phyloP scores from a whole-genome alignment of 37 sponge, comb jelly and placozoan species.

The Geodia barretti region DNA sequence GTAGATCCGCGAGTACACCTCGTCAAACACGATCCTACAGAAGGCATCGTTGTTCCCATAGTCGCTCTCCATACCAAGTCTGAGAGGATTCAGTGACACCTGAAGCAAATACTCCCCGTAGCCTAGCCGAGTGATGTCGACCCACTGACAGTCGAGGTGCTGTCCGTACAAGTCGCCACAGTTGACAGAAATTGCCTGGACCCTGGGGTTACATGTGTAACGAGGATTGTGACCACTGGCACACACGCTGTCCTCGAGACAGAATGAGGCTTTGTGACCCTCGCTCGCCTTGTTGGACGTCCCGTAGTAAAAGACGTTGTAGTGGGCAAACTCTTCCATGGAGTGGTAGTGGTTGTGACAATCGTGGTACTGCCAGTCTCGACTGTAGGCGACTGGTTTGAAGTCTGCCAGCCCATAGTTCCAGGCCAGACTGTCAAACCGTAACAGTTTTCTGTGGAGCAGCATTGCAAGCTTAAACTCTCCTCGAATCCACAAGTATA shows the following conservation, averaged over 20 bases:
- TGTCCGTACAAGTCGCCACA: constrained; percentile 84
- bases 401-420: constrained; percentile 73
- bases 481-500: too few relatives aligned
- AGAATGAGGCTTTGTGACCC: constrained; percentile 95
- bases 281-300: constrained; percentile 63
- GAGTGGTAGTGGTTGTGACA: constrained; percentile 95
- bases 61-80: constrained; percentile 63
- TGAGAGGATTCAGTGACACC: constrained; percentile 66
- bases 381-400: constrained; percentile 33
- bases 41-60: constrained; percentile 65
- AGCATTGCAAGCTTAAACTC: too few relatives aligned
- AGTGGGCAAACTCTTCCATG: constrained; percentile 74
- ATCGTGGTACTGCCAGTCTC: constrained; percentile 77
- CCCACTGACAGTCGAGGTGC: constrained; percentile 92
- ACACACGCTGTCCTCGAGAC: constrained; percentile 87
- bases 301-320: constrained; percentile 55
- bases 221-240: not conserved
- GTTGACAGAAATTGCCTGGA: constrained; percentile 75
- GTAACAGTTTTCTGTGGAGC: constrained; percentile 33
- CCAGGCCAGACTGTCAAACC: constrained; percentile 73
- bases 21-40: constrained; percentile 18
- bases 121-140: constrained; percentile 78
- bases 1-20: not conserved
- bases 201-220: constrained; percentile 34
- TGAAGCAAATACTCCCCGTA: constrained; percentile 62